Evolutionary conservation across 92 coral and sea anemone genomes (phyloP), one percentile per base, ranked within the genome.

Genomic region (Porites evermanni): DNA sequence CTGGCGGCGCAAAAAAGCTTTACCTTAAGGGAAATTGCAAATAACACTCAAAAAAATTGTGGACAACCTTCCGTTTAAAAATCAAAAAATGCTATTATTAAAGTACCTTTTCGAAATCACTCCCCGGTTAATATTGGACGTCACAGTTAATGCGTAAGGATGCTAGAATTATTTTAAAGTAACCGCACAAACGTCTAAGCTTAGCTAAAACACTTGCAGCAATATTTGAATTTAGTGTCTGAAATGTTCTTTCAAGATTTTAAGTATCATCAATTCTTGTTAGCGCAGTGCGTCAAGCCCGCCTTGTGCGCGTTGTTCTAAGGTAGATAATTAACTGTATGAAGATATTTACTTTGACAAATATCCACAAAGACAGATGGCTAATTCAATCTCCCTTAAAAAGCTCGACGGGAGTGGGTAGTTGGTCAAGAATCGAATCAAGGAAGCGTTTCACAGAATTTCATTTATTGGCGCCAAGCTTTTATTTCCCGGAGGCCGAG

Each of bases 381-480:
- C 50, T 60, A 11, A 83, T 83, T 70, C 59, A 81, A 51, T 3
- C 58, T 81, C 58, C 67, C 64, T 67, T 12, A 67, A 53, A 69
- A 26, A 9, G 8, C 85, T 23, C 85, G 8, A 68, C 85, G 77
- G 76, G 85, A 81, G 85, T 81, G 72, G 72, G 20, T 32, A 82
- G 6, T 38, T 38, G 47, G 54, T 32, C 44, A 47, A 72, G 64
- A 83, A 17, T 17, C 20, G 77, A 70, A 59, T 54, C 47, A 70
- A 81, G 85, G 59, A 81, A 24, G 64, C 23, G 26, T 80, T 53
- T 80, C 54, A 68, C 66, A 53, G 77, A 73, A 61, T 61, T 70
- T 83, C 79, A 83, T 83, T 81, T 47, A 73, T 61, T 71, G 79
- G 72, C 32, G 85, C 77, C 77, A 81, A 26, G 18, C 67, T 81